A percentile compares a stretch with the other conserved stretches of the same genome.
Conservation (phyloP, 2,888 invertebrate species). For the Thalpophila matura region DNA sequence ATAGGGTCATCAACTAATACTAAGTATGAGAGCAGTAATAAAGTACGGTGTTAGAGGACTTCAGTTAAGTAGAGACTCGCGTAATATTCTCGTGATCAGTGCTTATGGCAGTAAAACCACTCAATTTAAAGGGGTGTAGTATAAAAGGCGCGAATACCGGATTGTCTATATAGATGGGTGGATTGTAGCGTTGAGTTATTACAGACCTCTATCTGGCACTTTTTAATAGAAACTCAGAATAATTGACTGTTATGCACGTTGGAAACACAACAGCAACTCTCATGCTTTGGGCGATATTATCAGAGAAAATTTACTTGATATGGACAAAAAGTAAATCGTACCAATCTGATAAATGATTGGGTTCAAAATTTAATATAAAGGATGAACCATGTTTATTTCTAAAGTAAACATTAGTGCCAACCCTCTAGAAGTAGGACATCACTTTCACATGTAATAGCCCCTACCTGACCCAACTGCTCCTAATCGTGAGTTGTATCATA, state of each 20-base stretch:
- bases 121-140: not conserved
- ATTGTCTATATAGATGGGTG: not conserved
- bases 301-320: no score
- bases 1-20: conserved; percentile 31
- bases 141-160: not conserved
- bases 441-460: conserved; percentile 50
- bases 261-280: no score
- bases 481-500: conserved; percentile 57
- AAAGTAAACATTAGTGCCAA: conserved; percentile 15
- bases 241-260: no score
- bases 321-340: not conserved
- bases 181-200: not conserved
- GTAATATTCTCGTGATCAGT: conserved; percentile 6
- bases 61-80: not conserved
- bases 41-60: conserved; percentile 8
- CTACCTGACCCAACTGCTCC: conserved; percentile 23
- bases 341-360: conserved; percentile 11
- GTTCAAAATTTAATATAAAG: no score
- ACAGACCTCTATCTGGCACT: no score
- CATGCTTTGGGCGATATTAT: no score
- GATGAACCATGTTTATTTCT: conserved; percentile 1
- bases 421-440: conserved; percentile 32
- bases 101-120: not conserved
- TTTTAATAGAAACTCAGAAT: no score
- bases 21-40: conserved; percentile 21